phyloP scores from a whole-genome alignment of 1,140 invertebrate species.

The Pseudobourletiella spinata region DNA sequence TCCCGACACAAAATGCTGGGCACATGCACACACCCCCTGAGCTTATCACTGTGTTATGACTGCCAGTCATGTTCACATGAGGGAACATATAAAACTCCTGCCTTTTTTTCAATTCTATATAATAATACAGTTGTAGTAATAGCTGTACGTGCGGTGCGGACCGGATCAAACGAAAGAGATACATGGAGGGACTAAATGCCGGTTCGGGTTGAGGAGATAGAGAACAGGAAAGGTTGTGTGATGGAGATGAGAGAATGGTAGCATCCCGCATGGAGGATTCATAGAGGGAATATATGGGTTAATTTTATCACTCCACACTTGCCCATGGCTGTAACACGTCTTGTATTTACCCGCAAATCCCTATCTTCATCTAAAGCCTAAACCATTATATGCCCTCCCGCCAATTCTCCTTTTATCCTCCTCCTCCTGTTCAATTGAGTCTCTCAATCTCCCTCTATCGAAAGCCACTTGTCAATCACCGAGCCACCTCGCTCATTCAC shows the following conservation, averaged over 20 bases:
- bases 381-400: slow-evolving; percentile 1
- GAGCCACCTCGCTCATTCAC: background rate
- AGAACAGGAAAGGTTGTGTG: background rate
- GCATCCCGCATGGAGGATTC: background rate
- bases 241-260: background rate
- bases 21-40: too few relatives aligned
- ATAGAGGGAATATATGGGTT: slow-evolving; percentile 24
- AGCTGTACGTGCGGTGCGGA: background rate
- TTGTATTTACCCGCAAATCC: slow-evolving; percentile 2
- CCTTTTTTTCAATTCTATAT: background rate
- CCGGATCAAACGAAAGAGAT: too few relatives aligned
- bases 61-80: too few relatives aligned
- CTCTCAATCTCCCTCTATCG: background rate
- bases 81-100: background rate
- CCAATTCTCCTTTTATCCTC: background rate
- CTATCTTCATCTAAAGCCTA: slow-evolving; percentile 4
- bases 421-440: background rate
- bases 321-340: background rate
- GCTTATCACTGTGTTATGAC: too few relatives aligned
- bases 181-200: background rate
- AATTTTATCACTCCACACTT: slow-evolving; percentile 18
- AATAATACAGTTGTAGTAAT: background rate
- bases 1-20: too few relatives aligned
- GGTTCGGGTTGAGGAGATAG: too few relatives aligned
- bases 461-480: slow-evolving; percentile 10